phyloP scores from a whole-genome alignment of 2,797 vertebrate genomes.

The Melanotaenia pygmaea region DNA sequence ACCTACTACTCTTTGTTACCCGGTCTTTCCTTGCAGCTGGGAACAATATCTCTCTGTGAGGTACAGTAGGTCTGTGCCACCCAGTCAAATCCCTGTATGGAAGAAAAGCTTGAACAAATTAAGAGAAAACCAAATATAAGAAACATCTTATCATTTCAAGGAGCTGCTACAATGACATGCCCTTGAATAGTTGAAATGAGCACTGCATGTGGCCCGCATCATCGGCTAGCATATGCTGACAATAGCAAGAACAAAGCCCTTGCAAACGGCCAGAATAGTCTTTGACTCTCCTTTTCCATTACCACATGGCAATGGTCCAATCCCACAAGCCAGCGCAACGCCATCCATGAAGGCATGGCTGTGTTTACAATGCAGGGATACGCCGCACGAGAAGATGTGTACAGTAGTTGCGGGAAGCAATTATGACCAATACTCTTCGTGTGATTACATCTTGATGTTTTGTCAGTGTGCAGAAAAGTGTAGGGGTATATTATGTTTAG shows the following conservation, averaged over 20 bases:
- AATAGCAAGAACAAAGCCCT: constrained; percentile 72
- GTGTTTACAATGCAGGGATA: constrained; percentile 54
- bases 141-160: constrained; percentile 36
- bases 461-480: constrained; percentile 56
- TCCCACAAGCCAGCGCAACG: constrained; percentile 46
- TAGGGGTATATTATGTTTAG: constrained; percentile 51
- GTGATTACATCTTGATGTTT: constrained; percentile 56
- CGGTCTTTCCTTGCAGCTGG: constrained; percentile 3
- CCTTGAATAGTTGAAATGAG: constrained; percentile 60
- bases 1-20: no score
- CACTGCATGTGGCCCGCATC: constrained; percentile 38
- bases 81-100: constrained; percentile 8
- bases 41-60: constrained; percentile 1
- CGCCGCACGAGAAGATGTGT: constrained; percentile 45
- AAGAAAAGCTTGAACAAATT: constrained; percentile 28
- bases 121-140: constrained; percentile 9
- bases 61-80: neutral
- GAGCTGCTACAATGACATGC: constrained; percentile 47
- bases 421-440: constrained; percentile 38
- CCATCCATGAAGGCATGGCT: constrained; percentile 34
- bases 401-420: constrained; percentile 57
- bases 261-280: constrained; percentile 55
- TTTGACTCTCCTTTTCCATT: constrained; percentile 71
- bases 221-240: constrained; percentile 67
- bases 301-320: constrained; percentile 68